Evolutionary conservation across 92 coral and sea anemone species (phyloP), one percentile per base, ranked within the genome.

Genomic region (Desmophyllum pertusum): DNA sequence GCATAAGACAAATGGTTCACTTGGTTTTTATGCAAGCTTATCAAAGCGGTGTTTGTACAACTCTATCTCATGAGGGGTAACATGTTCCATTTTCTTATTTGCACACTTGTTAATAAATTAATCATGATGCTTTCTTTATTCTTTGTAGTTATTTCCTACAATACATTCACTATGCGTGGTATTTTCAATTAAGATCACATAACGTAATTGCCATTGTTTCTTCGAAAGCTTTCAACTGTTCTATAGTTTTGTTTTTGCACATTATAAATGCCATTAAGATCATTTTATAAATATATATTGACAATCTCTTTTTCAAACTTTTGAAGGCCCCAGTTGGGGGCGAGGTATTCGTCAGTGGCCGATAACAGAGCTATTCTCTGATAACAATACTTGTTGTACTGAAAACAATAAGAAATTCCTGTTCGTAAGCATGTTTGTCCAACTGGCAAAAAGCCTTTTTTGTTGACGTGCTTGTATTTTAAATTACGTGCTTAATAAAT

Each of bases 401-500:
- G 73, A 1, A 35, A 67, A 67, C 42, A 37, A 67, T 67, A 21
- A 67, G 3, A 19, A 66, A 67, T 18, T 37, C 10, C 3, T 67
- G 41, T 36, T 23, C 25, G 42, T 38, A 17, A 35, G 45, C 18
- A 67, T 2, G 73, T 43, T 62, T 63, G 36, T 63, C 38, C 51
- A 78, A 15, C 39, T 61, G 71, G 55, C 31, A 62, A 78, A 77
- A 78, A 39, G 29, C 82, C 82, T 9, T 19, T 51, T 38, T 59
- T 27, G 23, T 31, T 39, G 1, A 41, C 10, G 31, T 7, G 27
- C 25, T 21, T 63, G 29, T 13, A 5, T 31, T 77, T 25, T 67
- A 46, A 18, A 48, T 48, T 61, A 30, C 35, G 2, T n/a, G n/a
- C n/a, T n/a, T n/a, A n/a, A n/a, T n/a, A n/a, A n/a, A n/a, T n/a